Base-by-base conservation (phyloP, 2,113 vertebrate species). In the Pachycephala philippinensis region DNA sequence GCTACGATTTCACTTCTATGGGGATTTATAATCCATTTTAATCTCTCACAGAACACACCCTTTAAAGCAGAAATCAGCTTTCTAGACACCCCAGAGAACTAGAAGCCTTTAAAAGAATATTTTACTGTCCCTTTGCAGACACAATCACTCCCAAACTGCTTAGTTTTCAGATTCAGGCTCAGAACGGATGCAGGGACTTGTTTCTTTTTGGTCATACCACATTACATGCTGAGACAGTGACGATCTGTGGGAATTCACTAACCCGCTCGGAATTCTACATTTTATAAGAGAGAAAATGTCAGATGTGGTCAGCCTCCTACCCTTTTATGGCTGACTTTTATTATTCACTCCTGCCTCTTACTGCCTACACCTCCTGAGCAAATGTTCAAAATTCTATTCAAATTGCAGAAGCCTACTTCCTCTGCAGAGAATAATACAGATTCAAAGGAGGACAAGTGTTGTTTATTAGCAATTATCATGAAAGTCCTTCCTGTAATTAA, bases 401-500 rank as follows among this genome's bases (percentile, higher is more conserved):
- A 92, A 94, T 71, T 84, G 89, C 92, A 75, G 92, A 94, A 95
- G 87, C 92, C 70, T 90, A 88, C 95, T 95, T 97, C 95, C 20
- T 76, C 88, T 92, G 75, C 71, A 72, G 95, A 95, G 93, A 92
- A 89, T 79, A 89, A 92, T 79, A 81, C 82, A 69, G 42, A 79
- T 76, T 93, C 92, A 95, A 92, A 97, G 89, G 98, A 94, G 94
- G 69, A 89, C 90, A 97, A 93, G 92, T 92, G 94, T 96, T 97
- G 97, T 98, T 98, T 97, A 97, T 97, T 96, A 61, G 97, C 97
- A 97, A 97, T 98, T 97, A 97, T 96, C 96, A 96, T 96, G 94
- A 94, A 98, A 97, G 96, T 96, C 97, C 97, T 98, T 98, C 98
- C 98, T 98, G 98, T 97, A 98, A 98, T 98, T 98, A 98, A 98